Evolutionary conservation across 1,140 invertebrate genomes (phyloP), one percentile per base, ranked within the genome.

Genomic region (Gryon sp.): DNA sequence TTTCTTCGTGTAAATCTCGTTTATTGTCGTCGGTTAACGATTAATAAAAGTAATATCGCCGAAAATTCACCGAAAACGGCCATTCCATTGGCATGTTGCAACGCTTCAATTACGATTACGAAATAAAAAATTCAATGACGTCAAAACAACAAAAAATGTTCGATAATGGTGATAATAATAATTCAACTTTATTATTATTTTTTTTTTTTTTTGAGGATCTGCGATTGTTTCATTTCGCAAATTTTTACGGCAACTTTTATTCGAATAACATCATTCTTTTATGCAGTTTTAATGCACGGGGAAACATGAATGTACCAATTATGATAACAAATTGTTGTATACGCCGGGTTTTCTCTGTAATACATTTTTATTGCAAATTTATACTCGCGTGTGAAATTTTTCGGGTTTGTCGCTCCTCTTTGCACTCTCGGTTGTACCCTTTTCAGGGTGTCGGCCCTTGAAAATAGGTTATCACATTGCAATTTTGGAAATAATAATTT

Each of bases 401-500:
- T 19, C 1, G 22, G 12, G 16, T 20, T 40, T 46, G 38, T 38
- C 7, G 0, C 1, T 36, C 38, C 2, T 15, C 30, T 34, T 24
- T 45, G 22, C 20, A 28, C 18, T 48, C 12, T 4, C n/a, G n/a
- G n/a, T 30, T 9, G 14, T 30, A 8, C 30, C 16, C 34, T 52
- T 55, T 53, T 59, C 53, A 26, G 26, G 45, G 6, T 45, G 34
- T 60, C 52, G 12, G 55, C 26, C 46, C 46, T 65, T 63, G 74
- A 60, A 77, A 77, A 77, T 77, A 57, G 66, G 68, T 77, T 78
- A 78, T 73, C 75, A 34, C 48, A 11, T 36, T 28, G 75, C 53
- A 48, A 12, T 70, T 78, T 78, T 65, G 57, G 59, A 65, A 78
- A 74, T 57, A 69, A 78, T 78, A 74, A 78, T 74, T 74, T 74